Conservation (phyloP, 23 tunicate species). For the Aplidium turbinatum region DNA sequence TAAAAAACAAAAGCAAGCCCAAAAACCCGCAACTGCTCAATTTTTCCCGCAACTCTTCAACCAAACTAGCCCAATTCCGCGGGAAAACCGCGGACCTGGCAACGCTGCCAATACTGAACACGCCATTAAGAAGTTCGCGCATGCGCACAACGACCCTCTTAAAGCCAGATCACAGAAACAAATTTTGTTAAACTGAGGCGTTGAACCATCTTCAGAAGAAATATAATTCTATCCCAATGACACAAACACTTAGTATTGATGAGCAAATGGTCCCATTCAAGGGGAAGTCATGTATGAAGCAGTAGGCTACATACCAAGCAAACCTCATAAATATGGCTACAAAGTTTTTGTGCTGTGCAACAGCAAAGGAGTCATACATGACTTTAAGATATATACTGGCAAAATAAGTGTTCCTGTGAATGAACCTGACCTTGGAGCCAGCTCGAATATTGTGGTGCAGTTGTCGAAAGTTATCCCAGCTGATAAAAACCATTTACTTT, state of each 20-base stretch:
- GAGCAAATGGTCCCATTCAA: conserved; percentile 28
- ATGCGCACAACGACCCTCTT: too few species aligned
- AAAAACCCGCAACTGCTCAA: too few species aligned
- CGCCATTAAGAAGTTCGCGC: too few species aligned
- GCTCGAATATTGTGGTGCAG: conserved; percentile 19
- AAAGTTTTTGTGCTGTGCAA: conserved; percentile 18
- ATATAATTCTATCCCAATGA: conserved; percentile 13
- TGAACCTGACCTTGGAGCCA: conserved; percentile 3
- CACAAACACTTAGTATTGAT: conserved; percentile 9
- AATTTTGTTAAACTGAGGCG: too few species aligned
- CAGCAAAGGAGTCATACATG: neutral
- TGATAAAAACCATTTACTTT: conserved; percentile 4
- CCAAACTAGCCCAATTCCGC: too few species aligned
- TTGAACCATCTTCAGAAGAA: too few species aligned
- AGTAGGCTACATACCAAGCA: conserved; percentile 8
- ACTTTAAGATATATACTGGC: conserved; percentile 15
- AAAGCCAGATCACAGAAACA: too few species aligned
- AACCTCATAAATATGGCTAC: conserved; percentile 23
- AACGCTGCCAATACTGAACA: too few species aligned
- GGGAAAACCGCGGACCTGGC: too few species aligned
- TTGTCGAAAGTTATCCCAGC: neutral
- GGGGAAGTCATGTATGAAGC: conserved; percentile 10
- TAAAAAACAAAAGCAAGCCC: too few species aligned
- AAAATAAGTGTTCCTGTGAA: conserved; percentile 1
- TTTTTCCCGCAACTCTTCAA: too few species aligned